A percentile compares a stretch with the other conserved stretches of the same genome.
phyloP scores from a whole-genome alignment of 2,113 vertebrate genomes.

The Hylia prasina region DNA sequence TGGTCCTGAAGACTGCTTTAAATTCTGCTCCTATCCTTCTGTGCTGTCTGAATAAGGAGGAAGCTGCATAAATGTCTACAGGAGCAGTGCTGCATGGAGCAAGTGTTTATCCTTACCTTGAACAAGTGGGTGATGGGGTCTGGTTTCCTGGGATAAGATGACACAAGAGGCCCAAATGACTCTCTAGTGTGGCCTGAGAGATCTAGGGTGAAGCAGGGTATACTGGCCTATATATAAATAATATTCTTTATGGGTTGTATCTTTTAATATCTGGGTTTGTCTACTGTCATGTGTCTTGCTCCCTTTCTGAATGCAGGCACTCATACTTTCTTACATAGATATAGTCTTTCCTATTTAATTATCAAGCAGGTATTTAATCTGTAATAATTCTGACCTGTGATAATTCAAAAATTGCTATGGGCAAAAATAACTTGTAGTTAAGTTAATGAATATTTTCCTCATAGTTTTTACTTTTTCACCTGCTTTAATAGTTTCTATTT shows the following conservation, averaged over 20 bases:
- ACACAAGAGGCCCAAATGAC: background rate
- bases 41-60: background rate
- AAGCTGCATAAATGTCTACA: background rate
- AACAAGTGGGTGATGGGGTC: background rate
- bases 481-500: background rate
- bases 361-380: background rate
- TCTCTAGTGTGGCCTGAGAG: background rate
- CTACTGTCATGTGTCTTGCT: background rate
- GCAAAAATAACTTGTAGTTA: background rate
- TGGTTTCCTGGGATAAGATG: background rate
- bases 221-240: background rate
- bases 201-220: background rate
- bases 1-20: background rate
- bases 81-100: background rate
- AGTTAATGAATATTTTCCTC: background rate
- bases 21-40: background rate
- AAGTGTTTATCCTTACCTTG: background rate
- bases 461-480: background rate
- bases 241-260: background rate
- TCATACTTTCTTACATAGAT: background rate
- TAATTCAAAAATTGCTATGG: background rate
- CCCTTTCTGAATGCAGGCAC: background rate
- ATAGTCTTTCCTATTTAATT: background rate
- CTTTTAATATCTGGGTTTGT: background rate
- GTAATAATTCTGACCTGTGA: background rate